Percentiles rank a stretch among this genome's conserved stretches.
Conservation (phyloP, 2,888 invertebrate species). For the Caenorhabditis japonica region DNA sequence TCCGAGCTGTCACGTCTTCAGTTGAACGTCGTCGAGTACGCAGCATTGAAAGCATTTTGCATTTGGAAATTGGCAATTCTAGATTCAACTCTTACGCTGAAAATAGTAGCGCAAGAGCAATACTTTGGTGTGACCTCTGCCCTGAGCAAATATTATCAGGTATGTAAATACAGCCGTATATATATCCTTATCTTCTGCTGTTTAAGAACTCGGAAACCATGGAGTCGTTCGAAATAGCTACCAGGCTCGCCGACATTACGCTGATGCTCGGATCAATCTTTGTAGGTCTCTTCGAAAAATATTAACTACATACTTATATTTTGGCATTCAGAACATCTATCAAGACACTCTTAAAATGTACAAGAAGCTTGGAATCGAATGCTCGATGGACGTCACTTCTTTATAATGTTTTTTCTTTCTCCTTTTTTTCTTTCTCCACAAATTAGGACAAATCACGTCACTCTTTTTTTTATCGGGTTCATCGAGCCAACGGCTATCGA, state of each 20-base stretch:
- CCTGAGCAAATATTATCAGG: conserved; percentile 33
- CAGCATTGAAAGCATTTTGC: conserved; percentile 53
- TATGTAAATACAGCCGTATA: no score
- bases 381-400: background rate
- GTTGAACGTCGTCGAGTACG: conserved; percentile 52
- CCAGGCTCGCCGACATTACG: conserved; percentile 32
- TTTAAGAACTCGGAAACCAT: background rate
- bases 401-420: no score
- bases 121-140: conserved; percentile 28
- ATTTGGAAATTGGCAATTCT: conserved; percentile 50
- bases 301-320: background rate
- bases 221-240: conserved; percentile 13
- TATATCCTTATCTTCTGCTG: no score
- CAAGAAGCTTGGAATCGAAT: background rate
- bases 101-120: conserved; percentile 30
- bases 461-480: background rate
- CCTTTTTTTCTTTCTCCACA: no score
- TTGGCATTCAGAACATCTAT: conserved; percentile 5
- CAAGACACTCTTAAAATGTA: background rate
- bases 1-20: background rate
- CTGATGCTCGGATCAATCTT: conserved; percentile 39
- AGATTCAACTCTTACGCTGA: conserved; percentile 31
- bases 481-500: background rate
- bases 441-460: background rate
- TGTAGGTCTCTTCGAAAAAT: conserved; percentile 8